Evolutionary conservation across 2,797 vertebrate genomes (phyloP), one percentile per base, ranked within the genome.

Genomic region (Toxotes lorentzi): DNA sequence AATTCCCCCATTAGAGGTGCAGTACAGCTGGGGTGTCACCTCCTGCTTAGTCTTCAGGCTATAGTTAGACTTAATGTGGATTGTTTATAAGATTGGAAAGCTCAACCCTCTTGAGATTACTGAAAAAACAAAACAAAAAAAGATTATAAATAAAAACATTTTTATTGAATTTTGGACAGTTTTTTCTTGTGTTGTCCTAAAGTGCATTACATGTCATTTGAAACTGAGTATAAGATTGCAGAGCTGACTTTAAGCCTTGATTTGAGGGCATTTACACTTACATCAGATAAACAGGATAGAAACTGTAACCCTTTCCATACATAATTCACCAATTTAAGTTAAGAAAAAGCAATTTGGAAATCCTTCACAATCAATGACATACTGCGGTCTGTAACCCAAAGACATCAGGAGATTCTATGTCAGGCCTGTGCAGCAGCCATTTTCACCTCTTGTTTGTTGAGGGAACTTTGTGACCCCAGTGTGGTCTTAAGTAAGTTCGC

Each of bases 1-100:
- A 69, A 65, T 60, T 40, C 41, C 62, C 57, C 73, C 79, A 72
- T 83, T 81, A 77, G 73, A 65, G 78, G 43, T 59, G 48, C 71
- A 56, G 21, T 34, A n/a, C 53, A 73, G 86, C 73, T 13, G 58
- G 23, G 58, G 59, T 70, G 63, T 56, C 48, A 21, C 7, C 56
- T 75, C 64, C 54, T 51, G 68, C 67, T 47, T 75, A 24, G 59
- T 66, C 34, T 35, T 79, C 32, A 41, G 23, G 56, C 68, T 73
- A 48, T 32, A 51, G 61, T 64, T 84, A 73, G 63, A 78, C 81
- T 27, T 53, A 32, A 68, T 59, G 51, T 61, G 17, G 27, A 70
- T 27, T 81, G 47, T 75, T 82, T 88, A 50, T 56, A 47, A 35
- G 62, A 68, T 30, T 45, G 23, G 12, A n/a, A 30, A 72, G 56